Base-by-base conservation (phyloP, 2,888 invertebrate species). In the Dicranocentrus wangi region DNA sequence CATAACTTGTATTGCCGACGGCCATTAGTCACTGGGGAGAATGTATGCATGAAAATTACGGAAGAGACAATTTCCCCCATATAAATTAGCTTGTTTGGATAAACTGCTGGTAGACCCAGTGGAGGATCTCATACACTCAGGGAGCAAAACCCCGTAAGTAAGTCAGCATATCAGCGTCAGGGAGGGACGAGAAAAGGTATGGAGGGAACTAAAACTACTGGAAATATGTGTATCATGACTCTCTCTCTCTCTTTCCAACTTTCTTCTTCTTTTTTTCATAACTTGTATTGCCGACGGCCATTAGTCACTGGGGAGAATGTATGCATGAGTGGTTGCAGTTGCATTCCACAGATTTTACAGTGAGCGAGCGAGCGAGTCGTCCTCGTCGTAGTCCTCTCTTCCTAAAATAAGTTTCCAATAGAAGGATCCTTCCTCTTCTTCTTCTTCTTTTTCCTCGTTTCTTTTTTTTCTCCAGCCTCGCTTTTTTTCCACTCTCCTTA, bases 241-340 rank as follows among this genome's bases (percentile, higher is more conserved):
- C n/a, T n/a, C n/a, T n/a, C n/a, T n/a, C n/a, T n/a, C n/a, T n/a
- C n/a, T n/a, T n/a, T n/a, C n/a, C n/a, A n/a, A n/a, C n/a, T n/a
- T n/a, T n/a, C n/a, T n/a, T n/a, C n/a, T n/a, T n/a, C 65, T 39
- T 13, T 69, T 42, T 66, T 68, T 72, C 53, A 79, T 72, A 72
- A 72, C 66, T 79, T 75, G 32, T 53, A 80, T 43, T 69, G 80
- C 80, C 80, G 32, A 53, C 42, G 80, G 80, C 73, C 80, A 80
- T 80, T 69, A 80, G 68, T 73, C 73, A 69, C 60, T 60, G 72
- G 66, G 55, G 28, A n/a, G 53, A 21, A 55, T 60, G 32, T 80
- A 61, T 73, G 80, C 69, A 73, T 80, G 72, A 72, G 61, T 71
- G 70, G 63, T 51, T 70, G 42, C 51, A 43, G 21, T 23, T 71